These are phyloP conservation scores for Halictus rubicundus DNA, from an alignment of 1,140 invertebrate species.

Conservation along the genomic window DNA sequence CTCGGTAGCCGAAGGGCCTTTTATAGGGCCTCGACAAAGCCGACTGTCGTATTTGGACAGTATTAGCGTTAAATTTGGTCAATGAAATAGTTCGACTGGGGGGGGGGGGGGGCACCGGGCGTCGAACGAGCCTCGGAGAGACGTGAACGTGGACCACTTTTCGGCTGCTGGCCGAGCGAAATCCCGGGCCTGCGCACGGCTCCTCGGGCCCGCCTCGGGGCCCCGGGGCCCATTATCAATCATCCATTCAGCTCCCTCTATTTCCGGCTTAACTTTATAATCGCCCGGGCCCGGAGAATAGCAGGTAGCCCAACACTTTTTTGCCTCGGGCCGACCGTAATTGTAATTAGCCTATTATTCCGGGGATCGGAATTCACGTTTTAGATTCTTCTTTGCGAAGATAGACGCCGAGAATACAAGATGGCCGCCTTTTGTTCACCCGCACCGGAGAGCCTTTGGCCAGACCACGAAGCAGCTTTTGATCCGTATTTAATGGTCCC, in stretches of 20 bases:
- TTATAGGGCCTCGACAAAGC: slow-evolving; percentile 66
- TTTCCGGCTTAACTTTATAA: slow-evolving; percentile 24
- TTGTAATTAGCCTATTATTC: slow-evolving; percentile 25
- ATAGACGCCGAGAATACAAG: background rate
- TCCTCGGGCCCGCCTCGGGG: background rate
- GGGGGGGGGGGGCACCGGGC: slow-evolving; percentile 28
- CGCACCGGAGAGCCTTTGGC: background rate
- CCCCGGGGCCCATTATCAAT: slow-evolving; percentile 12
- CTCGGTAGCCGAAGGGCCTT: slow-evolving; percentile 44
- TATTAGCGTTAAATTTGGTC: slow-evolving; percentile 79
- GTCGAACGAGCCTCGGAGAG: no score
- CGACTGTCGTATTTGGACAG: slow-evolving; percentile 76
- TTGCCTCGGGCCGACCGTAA: background rate
- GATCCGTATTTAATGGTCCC: no score
- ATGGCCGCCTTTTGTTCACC: background rate
- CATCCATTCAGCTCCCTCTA: slow-evolving; percentile 24
- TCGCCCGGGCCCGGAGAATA: slow-evolving; percentile 11
- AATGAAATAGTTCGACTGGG: slow-evolving; percentile 75
- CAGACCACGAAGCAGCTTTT: no score
- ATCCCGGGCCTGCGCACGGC: no score
- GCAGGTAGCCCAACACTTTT: background rate
- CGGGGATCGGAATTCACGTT: slow-evolving; percentile 14
- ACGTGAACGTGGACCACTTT: background rate
- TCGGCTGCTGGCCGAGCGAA: no score
- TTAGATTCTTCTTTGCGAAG: background rate